Evolutionary conservation across 2,797 vertebrate genomes (phyloP).

Genomic region (Clarias laeviceps): DNA sequence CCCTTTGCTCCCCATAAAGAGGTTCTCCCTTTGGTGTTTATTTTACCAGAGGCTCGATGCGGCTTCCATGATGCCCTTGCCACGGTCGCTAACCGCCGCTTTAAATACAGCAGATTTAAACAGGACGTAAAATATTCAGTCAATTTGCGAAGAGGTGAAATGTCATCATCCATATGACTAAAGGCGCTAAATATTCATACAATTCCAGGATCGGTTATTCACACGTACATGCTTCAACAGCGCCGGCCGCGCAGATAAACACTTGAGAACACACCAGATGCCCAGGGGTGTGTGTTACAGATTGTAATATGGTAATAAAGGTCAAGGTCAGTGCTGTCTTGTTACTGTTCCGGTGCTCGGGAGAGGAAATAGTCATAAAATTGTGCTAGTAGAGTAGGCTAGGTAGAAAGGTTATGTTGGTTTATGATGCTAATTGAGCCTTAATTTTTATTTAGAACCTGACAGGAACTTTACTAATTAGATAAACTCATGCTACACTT

Average conservation of each 20-base stretch:
- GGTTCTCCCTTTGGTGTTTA: slow-evolving; percentile 60
- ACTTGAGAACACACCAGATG: slow-evolving; percentile 34
- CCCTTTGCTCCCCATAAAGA: slow-evolving; percentile 64
- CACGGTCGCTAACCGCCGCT: slow-evolving; percentile 43
- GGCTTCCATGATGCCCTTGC: slow-evolving; percentile 57
- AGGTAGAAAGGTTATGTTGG: not conserved
- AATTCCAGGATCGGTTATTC: slow-evolving; percentile 7
- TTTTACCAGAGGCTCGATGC: slow-evolving; percentile 70
- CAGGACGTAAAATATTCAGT: slow-evolving; percentile 43
- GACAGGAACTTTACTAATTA: not conserved
- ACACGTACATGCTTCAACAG: not conserved
- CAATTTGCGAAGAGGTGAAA: slow-evolving; percentile 16
- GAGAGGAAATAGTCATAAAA: not conserved
- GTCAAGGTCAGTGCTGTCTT: slow-evolving; percentile 57
- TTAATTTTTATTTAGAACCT: not conserved
- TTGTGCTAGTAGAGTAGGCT: not conserved
- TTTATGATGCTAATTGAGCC: not conserved
- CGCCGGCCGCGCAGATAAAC: slow-evolving; percentile 27
- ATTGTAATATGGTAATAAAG: slow-evolving; percentile 66
- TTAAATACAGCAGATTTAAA: slow-evolving; percentile 60
- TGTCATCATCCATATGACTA: slow-evolving; percentile 14
- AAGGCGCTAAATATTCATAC: slow-evolving; percentile 15
- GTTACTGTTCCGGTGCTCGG: slow-evolving; percentile 12
- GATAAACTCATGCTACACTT: not conserved
- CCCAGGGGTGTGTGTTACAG: slow-evolving; percentile 49